A percentile compares a stretch with the other conserved stretches of the same genome.
These are phyloP conservation scores for Agapornis canus DNA, from an alignment of 2,797 vertebrate genomes.

Conservation along the genomic window DNA sequence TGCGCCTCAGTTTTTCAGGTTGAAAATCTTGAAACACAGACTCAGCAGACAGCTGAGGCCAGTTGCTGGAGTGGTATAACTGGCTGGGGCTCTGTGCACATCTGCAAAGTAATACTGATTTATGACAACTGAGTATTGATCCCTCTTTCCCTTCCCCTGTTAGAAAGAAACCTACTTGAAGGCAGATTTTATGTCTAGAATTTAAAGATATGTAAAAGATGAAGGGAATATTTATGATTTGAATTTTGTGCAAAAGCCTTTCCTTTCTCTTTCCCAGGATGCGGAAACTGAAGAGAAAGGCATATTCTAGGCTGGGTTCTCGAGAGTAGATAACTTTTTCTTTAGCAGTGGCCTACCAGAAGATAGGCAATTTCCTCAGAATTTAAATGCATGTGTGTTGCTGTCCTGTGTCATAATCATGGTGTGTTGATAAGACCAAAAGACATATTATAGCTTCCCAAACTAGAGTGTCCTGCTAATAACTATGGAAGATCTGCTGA, in stretches of 20 bases:
- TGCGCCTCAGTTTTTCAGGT: background rate
- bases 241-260: background rate
- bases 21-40: background rate
- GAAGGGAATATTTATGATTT: background rate
- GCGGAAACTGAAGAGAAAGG: background rate
- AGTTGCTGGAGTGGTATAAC: background rate
- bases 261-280: background rate
- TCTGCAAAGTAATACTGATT: background rate
- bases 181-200: background rate
- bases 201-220: background rate
- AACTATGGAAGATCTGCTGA: background rate
- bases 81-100: background rate
- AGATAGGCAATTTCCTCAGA: background rate
- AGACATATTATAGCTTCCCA: background rate
- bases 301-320: background rate
- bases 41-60: background rate
- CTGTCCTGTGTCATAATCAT: background rate
- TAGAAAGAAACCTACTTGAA: background rate
- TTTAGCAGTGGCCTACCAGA: background rate
- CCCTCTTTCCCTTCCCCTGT: background rate
- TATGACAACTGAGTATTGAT: background rate
- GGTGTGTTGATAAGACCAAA: background rate
- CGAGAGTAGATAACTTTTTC: background rate
- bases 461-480: background rate
- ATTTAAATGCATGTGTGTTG: background rate